Percentiles rank a stretch among this genome's conserved stretches.
Conservation (phyloP, 1,140 invertebrate species). For the Physella acuta region DNA sequence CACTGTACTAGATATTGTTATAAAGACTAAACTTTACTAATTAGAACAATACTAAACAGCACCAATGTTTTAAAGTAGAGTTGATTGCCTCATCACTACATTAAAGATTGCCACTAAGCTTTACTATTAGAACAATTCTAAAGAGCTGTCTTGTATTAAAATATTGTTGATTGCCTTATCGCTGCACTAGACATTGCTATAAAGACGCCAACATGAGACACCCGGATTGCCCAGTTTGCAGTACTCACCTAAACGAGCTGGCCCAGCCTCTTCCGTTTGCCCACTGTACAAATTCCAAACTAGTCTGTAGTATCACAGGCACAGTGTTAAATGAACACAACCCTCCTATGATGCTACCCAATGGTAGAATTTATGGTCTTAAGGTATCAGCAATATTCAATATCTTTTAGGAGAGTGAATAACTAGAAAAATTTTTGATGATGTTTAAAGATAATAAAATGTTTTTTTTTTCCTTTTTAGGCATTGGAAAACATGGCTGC, state of each 20-base stretch:
- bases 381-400: slow-evolving; percentile 66
- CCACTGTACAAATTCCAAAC: slow-evolving; percentile 88
- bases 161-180: slow-evolving; percentile 34
- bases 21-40: no score
- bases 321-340: slow-evolving; percentile 96
- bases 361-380: slow-evolving; percentile 96
- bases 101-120: no score
- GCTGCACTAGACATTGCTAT: slow-evolving; percentile 59
- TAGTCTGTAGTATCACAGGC: slow-evolving; percentile 89
- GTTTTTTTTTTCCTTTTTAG: slow-evolving; percentile 57
- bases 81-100: no score
- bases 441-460: not conserved
- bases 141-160: no score
- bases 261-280: slow-evolving; percentile 87
- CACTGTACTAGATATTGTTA: no score
- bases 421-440: not conserved
- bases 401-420: not conserved
- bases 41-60: no score
- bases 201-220: slow-evolving; percentile 63
- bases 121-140: no score
- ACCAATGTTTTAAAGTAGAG: no score
- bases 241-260: slow-evolving; percentile 81
- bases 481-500: slow-evolving; percentile 83
- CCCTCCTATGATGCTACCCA: slow-evolving; percentile 96
- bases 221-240: slow-evolving; percentile 91